phyloP scores from a whole-genome alignment of 2,888 invertebrate genomes.

The Melanostoma mellinum region DNA sequence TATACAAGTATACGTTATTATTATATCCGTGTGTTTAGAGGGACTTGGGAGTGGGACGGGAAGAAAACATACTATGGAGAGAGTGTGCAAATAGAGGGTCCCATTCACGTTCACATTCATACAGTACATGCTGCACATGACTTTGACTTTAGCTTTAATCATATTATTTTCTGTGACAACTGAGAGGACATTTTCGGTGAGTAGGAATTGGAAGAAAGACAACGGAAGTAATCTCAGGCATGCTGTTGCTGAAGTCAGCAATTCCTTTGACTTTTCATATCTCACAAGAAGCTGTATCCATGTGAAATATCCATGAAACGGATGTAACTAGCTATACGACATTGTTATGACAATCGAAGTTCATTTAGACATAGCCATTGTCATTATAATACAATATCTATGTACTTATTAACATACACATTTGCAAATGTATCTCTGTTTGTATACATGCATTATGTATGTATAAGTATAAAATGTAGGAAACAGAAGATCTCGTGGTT shows the following conservation, averaged over 20 bases:
- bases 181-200: neutral
- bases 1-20: too few relatives aligned
- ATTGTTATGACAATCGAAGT: neutral
- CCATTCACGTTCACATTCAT: neutral
- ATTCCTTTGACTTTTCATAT: neutral
- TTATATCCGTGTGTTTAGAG: too few relatives aligned
- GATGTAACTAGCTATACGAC: neutral
- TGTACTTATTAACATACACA: too few relatives aligned
- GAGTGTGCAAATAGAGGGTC: neutral
- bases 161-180: neutral
- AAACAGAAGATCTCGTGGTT: too few relatives aligned
- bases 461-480: too few relatives aligned
- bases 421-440: too few relatives aligned
- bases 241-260: neutral
- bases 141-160: conserved; percentile 18
- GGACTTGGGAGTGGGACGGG: too few relatives aligned
- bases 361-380: too few relatives aligned
- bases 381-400: too few relatives aligned
- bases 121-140: neutral
- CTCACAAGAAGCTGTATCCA: neutral
- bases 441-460: too few relatives aligned
- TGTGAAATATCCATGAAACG: neutral
- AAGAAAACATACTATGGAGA: neutral
- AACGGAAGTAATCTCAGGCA: neutral
- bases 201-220: neutral